Percentiles rank a stretch among this genome's conserved stretches.
Conservation (phyloP, 2,888 invertebrate genomes). For the Argyresthia albistria region DNA sequence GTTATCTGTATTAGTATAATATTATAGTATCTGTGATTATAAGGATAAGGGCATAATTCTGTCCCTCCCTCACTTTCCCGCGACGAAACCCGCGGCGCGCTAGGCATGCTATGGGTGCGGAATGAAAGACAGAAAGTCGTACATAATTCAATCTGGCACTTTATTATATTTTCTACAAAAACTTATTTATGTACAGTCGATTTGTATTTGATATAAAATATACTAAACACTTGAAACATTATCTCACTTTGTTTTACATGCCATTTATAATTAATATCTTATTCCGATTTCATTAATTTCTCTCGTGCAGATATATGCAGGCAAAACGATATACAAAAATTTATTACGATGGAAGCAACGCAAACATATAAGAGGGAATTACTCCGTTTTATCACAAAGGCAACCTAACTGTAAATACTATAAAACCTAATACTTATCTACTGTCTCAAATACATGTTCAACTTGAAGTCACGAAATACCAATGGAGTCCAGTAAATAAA, state of each 20-base stretch:
- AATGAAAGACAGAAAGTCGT: not conserved
- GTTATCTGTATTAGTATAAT: too few relatives aligned
- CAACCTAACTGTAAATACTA: not conserved
- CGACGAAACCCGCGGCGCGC: too few relatives aligned
- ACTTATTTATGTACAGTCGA: conserved; percentile 46
- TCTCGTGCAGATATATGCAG: conserved; percentile 1
- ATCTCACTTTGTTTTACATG: conserved; percentile 34
- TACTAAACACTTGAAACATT: conserved; percentile 27
- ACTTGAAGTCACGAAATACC: too few relatives aligned
- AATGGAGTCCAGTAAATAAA: too few relatives aligned
- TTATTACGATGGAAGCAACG: not conserved
- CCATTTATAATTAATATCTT: not conserved
- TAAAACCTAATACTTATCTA: not conserved
- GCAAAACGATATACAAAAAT: not conserved
- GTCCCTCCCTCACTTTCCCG: too few relatives aligned
- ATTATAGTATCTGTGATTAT: too few relatives aligned
- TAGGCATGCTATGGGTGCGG: not conserved
- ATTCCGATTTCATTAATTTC: not conserved
- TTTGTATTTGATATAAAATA: conserved; percentile 18
- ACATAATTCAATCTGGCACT: conserved; percentile 48
- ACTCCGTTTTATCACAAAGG: not conserved
- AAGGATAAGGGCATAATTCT: too few relatives aligned
- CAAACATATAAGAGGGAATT: not conserved
- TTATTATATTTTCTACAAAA: conserved; percentile 26
- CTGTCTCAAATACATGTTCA: not conserved